These are phyloP conservation scores for Mohoua ochrocephala DNA, from an alignment of 2,113 vertebrate genomes.

Conservation along the genomic window DNA sequence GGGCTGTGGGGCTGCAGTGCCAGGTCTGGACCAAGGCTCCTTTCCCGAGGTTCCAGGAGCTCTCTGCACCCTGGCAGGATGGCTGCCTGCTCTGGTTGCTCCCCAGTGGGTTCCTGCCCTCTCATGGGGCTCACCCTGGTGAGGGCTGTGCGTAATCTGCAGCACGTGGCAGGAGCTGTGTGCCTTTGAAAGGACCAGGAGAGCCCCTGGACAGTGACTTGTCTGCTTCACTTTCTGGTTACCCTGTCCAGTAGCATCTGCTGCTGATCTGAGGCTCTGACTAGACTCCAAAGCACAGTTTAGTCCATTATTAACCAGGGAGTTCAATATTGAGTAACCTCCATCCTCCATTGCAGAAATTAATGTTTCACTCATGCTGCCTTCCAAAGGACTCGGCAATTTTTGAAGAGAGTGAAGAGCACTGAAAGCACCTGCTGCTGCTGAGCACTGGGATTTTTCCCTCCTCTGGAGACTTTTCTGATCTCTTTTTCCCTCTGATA, in stretches of 20 bases:
- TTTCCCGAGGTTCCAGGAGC: not conserved
- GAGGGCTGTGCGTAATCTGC: not conserved
- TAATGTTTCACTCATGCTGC: not conserved
- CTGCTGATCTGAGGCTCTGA: not conserved
- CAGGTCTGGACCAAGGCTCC: not conserved
- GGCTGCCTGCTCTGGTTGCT: not conserved
- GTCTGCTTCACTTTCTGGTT: not conserved
- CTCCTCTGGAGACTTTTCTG: not conserved
- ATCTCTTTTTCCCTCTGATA: constrained; percentile 14
- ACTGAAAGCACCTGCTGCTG: not conserved
- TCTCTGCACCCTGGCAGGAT: not conserved
- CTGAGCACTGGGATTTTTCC: not conserved
- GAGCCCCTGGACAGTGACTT: not conserved
- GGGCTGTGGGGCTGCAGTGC: not conserved
- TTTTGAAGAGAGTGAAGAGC: not conserved
- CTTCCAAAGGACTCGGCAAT: not conserved
- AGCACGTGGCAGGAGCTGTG: not conserved
- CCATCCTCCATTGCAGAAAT: not conserved
- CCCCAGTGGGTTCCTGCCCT: not conserved
- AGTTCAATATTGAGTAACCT: not conserved
- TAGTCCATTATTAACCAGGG: constrained; percentile 1
- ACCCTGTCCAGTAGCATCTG: not conserved
- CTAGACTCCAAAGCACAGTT: not conserved
- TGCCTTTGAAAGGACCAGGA: not conserved
- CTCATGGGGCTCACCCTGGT: not conserved